phyloP scores from a whole-genome alignment of 2,797 vertebrate genomes.

The Eulemur coronatus region DNA sequence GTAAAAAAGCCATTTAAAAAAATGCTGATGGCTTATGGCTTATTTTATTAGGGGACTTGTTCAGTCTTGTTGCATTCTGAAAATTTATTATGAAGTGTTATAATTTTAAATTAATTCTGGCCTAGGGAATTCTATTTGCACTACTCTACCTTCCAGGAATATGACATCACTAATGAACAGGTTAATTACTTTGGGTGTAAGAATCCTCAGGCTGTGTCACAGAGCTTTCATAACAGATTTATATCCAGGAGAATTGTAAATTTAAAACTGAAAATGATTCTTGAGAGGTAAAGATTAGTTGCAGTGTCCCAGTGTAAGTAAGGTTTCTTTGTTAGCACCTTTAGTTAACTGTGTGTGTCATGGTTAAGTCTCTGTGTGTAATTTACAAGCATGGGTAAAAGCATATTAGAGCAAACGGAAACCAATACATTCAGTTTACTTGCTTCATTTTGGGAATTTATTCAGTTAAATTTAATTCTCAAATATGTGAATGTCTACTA shows the following conservation, averaged over 20 bases:
- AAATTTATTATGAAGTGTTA: slow-evolving; percentile 35
- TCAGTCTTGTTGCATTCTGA: slow-evolving; percentile 54
- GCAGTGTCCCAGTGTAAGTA: not conserved
- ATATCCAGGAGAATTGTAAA: not conserved
- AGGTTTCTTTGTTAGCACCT: slow-evolving; percentile 42
- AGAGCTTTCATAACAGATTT: slow-evolving; percentile 17
- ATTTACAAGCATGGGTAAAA: slow-evolving; percentile 47
- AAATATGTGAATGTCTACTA: not conserved
- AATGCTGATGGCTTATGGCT: slow-evolving; percentile 15
- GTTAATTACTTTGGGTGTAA: slow-evolving; percentile 61
- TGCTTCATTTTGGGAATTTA: slow-evolving; percentile 39
- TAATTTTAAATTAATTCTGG: slow-evolving; percentile 61
- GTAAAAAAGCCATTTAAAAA: not conserved
- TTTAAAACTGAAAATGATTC: slow-evolving; percentile 38
- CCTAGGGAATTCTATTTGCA: not conserved
- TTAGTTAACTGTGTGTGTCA: slow-evolving; percentile 40
- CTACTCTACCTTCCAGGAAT: slow-evolving; percentile 55
- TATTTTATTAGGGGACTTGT: slow-evolving; percentile 34
- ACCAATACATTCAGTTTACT: not conserved
- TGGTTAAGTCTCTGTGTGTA: slow-evolving; percentile 22
- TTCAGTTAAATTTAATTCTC: slow-evolving; percentile 27
- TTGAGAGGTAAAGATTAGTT: not conserved
- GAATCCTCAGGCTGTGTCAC: slow-evolving; percentile 54
- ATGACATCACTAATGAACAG: slow-evolving; percentile 55
- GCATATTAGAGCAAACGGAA: not conserved